Evolutionary conservation across 2,888 invertebrate species (phyloP), one percentile per base, ranked within the genome.

Genomic region (Drosophila pseudotakahashii): DNA sequence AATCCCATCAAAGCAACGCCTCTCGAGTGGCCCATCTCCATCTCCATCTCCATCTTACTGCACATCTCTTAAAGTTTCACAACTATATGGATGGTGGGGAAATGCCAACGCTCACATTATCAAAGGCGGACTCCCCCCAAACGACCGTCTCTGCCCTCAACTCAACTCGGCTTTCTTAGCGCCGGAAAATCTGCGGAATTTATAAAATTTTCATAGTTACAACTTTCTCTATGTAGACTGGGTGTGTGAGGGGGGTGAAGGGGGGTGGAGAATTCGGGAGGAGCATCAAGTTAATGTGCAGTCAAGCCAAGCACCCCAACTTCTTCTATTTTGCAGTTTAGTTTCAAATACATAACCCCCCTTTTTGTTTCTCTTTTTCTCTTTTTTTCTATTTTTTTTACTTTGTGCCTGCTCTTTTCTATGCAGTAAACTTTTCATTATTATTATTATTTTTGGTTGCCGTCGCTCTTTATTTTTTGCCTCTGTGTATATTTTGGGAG

Each of bases 181-280:
- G 78, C 78, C 88, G 79, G 76, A 85, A 88, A 86, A 84, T 87
- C 89, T 89, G 77, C 73, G 85, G 85, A 88, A 88, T 88, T 88
- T 88, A 88, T 89, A 89, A 88, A 89, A 89, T 88, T 89, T 88
- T 89, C 89, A 88, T 88, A 89, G 89, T 88, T 87, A 87, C 88
- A 88, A 86, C 88, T 86, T 86, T 89, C 88, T 85, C 88, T 88
- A 79, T 77, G 79, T 75, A 78, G 61, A 53, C 77, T 42, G 44
- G 9, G 30, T 23, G 60, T n/a, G 42, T 19, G 11, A 3, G 7
- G n/a, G 0, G n/a, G 13, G n/a, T n/a, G n/a, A n/a, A 2, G 42
- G 19, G 7, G 42, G 6, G 10, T 34, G 2, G 26, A n/a, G 19
- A 13, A 23, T 30, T 30, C 30, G 7, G 16, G 3, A 16, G 7